A percentile compares a stretch with the other conserved stretches of the same genome.
Conservation (phyloP, 2,113 vertebrate species). For the Heteronetta atricapilla region DNA sequence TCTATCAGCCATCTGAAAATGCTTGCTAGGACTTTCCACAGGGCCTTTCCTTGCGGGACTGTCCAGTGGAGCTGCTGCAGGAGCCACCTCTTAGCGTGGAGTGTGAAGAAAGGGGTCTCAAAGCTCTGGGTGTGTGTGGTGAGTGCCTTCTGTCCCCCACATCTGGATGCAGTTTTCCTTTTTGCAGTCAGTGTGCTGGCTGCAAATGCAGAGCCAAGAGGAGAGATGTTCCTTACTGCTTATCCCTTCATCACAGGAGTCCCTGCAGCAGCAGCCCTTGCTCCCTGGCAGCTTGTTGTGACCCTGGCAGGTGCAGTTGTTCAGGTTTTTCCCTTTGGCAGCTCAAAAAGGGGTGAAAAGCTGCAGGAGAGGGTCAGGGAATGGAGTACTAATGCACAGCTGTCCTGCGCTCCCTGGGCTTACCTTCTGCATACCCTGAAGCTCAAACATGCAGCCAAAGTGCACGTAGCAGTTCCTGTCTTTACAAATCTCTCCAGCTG, state of each 20-base stretch:
- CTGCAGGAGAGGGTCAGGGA: not conserved
- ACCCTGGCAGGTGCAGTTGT: not conserved
- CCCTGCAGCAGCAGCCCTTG: not conserved
- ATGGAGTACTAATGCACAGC: not conserved
- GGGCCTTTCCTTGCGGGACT: not conserved
- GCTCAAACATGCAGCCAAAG: not conserved
- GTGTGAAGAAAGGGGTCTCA: too few relatives aligned
- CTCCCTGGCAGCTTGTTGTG: not conserved
- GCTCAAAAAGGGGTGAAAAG: not conserved
- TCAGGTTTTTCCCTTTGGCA: not conserved
- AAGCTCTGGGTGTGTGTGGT: not conserved
- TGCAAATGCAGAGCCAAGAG: not conserved
- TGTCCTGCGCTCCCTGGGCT: not conserved
- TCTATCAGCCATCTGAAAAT: accelerated
- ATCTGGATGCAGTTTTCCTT: not conserved
- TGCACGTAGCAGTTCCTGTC: not conserved
- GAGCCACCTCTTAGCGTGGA: not conserved
- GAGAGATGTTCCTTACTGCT: not conserved
- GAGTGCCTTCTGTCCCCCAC: accelerated
- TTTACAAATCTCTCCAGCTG: not conserved
- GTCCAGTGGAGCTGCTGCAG: not conserved
- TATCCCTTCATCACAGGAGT: not conserved
- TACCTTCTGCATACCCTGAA: not conserved
- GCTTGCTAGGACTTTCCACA: not conserved
- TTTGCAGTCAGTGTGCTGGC: accelerated